Conservation (phyloP, 1,140 invertebrate species). For the Microplitis mediator region DNA sequence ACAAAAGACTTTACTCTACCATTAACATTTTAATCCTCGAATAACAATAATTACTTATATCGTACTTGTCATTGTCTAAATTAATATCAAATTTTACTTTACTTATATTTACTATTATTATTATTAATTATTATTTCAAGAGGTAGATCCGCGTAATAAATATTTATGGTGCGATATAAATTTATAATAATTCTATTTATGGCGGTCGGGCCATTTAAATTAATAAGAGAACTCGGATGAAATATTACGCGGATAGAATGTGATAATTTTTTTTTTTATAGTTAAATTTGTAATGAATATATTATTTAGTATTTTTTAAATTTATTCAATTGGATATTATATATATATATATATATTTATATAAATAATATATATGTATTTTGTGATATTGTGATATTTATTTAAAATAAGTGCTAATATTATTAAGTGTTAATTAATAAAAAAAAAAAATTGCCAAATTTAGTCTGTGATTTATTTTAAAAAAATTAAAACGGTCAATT, state of each 20-base stretch:
- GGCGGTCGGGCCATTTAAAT: constrained; percentile 35
- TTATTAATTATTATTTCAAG: too few species aligned
- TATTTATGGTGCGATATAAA: not conserved
- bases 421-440: constrained; percentile 12
- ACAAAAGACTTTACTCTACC: constrained; percentile 22
- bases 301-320: not conserved
- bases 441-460: constrained; percentile 9
- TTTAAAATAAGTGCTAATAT: not conserved
- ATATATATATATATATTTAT: constrained; percentile 4
- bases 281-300: not conserved
- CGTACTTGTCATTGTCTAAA: too few species aligned
- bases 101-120: too few species aligned
- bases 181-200: constrained; percentile 25
- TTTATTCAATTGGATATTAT: not conserved
- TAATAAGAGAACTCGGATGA: constrained; percentile 36
- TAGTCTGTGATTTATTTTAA: constrained; percentile 18
- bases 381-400: not conserved
- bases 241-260: constrained; percentile 25
- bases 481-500: constrained; percentile 10
- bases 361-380: not conserved
- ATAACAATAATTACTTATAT: not conserved
- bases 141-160: not conserved
- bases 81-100: too few species aligned
- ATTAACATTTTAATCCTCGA: not conserved
- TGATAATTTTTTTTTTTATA: constrained; percentile 15